A percentile compares a stretch with the other conserved stretches of the same genome.
Evolutionary conservation across 2,888 invertebrate species (phyloP).

Genomic region (Pyralis farinalis): DNA sequence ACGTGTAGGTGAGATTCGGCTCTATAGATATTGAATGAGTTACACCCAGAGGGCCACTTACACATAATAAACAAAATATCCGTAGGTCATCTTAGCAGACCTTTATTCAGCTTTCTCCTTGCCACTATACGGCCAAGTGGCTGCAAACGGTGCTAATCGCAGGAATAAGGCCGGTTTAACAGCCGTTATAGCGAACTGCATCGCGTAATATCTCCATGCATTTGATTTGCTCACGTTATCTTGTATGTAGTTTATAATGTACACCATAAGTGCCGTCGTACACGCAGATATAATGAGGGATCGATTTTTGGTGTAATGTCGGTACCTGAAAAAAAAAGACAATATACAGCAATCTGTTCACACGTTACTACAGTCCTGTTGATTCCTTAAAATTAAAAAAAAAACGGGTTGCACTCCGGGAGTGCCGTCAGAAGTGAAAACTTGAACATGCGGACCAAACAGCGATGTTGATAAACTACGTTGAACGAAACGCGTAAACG

Average conservation of each 20-base stretch:
- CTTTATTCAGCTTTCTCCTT: constrained; percentile 25
- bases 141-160: constrained; percentile 34
- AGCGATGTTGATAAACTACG: too few species aligned
- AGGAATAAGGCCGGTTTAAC: constrained; percentile 42
- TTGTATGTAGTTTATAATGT: constrained; percentile 26
- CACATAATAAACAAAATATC: too few species aligned
- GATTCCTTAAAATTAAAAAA: too few species aligned
- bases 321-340: constrained; percentile 49
- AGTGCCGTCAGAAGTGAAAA: too few species aligned
- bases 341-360: background rate
- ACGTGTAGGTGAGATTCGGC: too few species aligned
- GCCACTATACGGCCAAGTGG: constrained; percentile 46
- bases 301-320: constrained; percentile 53
- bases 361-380: too few species aligned
- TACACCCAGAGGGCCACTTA: too few species aligned
- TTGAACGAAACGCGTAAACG: too few species aligned
- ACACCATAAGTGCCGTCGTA: constrained; percentile 26
- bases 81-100: too few species aligned
- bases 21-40: too few species aligned
- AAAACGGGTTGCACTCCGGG: too few species aligned
- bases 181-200: constrained; percentile 35
- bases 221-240: constrained; percentile 32
- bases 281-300: constrained; percentile 46
- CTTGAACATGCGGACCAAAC: too few species aligned
- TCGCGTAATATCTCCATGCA: constrained; percentile 29